These are phyloP conservation scores for Clinocottus analis DNA, from an alignment of 2,113 vertebrate genomes.

Conservation along the genomic window DNA sequence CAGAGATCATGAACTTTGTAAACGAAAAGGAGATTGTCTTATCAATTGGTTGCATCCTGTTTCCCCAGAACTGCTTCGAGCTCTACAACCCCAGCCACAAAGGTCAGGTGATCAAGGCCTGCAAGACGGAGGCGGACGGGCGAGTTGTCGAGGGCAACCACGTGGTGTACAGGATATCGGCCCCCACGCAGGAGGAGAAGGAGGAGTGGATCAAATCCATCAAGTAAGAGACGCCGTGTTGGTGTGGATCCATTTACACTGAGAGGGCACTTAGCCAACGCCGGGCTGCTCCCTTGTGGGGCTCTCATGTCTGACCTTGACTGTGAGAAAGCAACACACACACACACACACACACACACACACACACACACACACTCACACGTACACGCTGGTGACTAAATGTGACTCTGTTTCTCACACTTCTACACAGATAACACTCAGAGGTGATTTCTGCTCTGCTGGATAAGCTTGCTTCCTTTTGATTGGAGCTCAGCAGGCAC, in stretches of 20 bases:
- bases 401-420: slow-evolving; percentile 72
- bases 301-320: slow-evolving; percentile 78
- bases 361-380: slow-evolving; percentile 30
- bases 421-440: slow-evolving; percentile 66
- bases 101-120: slow-evolving; percentile 98
- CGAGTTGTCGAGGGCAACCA: slow-evolving; percentile 98
- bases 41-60: neutral
- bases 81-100: slow-evolving; percentile 97
- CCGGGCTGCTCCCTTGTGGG: slow-evolving; percentile 59
- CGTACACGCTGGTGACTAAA: slow-evolving; percentile 41
- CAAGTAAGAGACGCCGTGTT: slow-evolving; percentile 85
- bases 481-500: slow-evolving; percentile 50
- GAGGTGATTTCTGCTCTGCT: slow-evolving; percentile 61
- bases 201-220: slow-evolving; percentile 99
- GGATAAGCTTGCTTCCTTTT: slow-evolving; percentile 67
- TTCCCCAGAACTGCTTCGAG: slow-evolving; percentile 94
- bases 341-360: slow-evolving; percentile 16
- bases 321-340: slow-evolving; percentile 47
- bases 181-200: slow-evolving; percentile 95
- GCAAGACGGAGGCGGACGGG: slow-evolving; percentile 97
- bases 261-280: slow-evolving; percentile 67
- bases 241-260: slow-evolving; percentile 72
- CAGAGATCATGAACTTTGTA: neutral
- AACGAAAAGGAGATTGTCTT: neutral
- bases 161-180: slow-evolving; percentile 97